Percentiles rank a stretch among this genome's conserved stretches.
These are phyloP conservation scores for Ursus arctos DNA, from an alignment of 2,113 vertebrate species.

Conservation along the genomic window DNA sequence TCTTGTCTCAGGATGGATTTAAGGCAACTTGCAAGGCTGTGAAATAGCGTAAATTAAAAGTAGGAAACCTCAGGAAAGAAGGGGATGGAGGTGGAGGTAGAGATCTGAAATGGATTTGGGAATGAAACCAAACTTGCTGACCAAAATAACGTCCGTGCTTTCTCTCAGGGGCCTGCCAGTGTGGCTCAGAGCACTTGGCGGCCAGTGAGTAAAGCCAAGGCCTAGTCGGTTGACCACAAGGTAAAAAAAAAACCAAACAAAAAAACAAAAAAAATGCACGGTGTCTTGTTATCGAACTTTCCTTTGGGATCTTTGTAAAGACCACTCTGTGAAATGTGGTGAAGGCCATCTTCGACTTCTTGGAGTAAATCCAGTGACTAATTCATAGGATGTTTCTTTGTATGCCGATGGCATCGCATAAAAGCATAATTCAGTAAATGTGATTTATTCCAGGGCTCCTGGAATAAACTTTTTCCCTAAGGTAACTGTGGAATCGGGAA, in stretches of 20 bases:
- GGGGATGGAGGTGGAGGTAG: not conserved
- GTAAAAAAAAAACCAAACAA: not conserved
- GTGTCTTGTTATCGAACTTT: not conserved
- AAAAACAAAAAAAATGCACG: not conserved
- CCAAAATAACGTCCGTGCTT: not conserved
- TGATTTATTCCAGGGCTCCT: not conserved
- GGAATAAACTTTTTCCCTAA: not conserved
- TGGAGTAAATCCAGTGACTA: not conserved
- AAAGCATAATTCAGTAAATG: not conserved
- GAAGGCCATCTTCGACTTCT: not conserved
- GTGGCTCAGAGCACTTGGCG: not conserved
- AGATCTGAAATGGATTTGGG: not conserved
- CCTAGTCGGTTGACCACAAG: not conserved
- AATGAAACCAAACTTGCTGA: not conserved
- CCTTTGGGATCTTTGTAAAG: conserved; percentile 56
- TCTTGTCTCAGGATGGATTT: conserved; percentile 53
- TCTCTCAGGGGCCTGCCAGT: not conserved
- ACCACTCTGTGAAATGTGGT: not conserved
- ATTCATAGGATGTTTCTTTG: not conserved
- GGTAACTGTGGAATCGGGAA: not conserved
- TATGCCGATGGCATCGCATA: not conserved
- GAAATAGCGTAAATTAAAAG: conserved; percentile 13
- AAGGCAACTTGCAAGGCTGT: conserved; percentile 10
- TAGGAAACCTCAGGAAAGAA: not conserved
- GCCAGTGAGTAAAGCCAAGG: not conserved